Conservation (phyloP, 2,113 vertebrate genomes). For the Euleptes europaea region DNA sequence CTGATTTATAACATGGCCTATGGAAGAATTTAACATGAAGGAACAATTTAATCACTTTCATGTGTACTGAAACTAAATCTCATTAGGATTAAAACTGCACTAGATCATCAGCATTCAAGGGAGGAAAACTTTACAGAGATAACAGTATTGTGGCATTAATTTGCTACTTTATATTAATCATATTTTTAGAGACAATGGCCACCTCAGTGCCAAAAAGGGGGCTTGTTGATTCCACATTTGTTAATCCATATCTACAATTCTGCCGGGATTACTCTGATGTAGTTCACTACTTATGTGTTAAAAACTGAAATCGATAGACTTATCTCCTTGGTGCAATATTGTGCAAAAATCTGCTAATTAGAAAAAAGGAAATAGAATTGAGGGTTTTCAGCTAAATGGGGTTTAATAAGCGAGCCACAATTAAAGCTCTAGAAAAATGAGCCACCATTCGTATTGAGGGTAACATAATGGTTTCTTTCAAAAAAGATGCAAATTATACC, state of each 20-base stretch:
- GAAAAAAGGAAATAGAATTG: conserved; percentile 42
- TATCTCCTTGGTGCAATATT: conserved; percentile 44
- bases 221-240: conserved; percentile 36
- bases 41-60: conserved; percentile 45
- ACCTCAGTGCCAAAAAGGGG: conserved; percentile 15
- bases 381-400: conserved; percentile 45
- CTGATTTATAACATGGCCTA: conserved; percentile 51
- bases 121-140: conserved; percentile 36
- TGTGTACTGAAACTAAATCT: conserved; percentile 28
- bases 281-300: conserved; percentile 50
- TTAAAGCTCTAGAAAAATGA: conserved; percentile 47
- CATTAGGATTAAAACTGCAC: conserved; percentile 37
- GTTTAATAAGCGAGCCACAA: conserved; percentile 35
- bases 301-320: conserved; percentile 48
- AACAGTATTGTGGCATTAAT: conserved; percentile 42
- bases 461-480: background rate
- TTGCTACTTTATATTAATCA: conserved; percentile 34
- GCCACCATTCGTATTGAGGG: conserved; percentile 23
- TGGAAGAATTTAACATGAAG: conserved; percentile 50
- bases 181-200: background rate
- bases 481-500: conserved; percentile 26
- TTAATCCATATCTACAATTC: conserved; percentile 52
- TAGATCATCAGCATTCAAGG: conserved; percentile 32
- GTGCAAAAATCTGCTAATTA: conserved; percentile 56
- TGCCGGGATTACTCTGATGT: conserved; percentile 32